Evolutionary conservation across 2,797 vertebrate species (phyloP), one percentile per base, ranked within the genome.

Genomic region (Cercopithecus neglectus): DNA sequence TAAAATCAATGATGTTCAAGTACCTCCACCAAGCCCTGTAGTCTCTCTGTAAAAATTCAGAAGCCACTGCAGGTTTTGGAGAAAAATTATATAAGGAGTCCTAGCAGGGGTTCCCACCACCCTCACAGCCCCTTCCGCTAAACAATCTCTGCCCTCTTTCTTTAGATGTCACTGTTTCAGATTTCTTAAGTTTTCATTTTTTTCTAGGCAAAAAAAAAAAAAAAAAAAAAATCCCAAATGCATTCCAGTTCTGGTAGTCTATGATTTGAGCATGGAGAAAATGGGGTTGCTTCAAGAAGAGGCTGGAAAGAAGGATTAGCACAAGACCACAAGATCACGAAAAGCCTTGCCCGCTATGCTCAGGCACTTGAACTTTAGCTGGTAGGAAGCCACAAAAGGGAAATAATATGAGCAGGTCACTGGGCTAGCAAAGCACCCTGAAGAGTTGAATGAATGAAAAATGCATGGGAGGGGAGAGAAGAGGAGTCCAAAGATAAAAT

Each of bases 191-290:
- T 16, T 76, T 93, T 84, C 26, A 21, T 1, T 46, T 86, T 88
- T 91, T 78, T 82, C 82, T 81, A 84, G 61, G 59, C 28, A 41
- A 41, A 41, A 96, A 79, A 22, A 92, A 22, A 83, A 61, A n/a
- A n/a, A n/a, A n/a, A 24, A 48, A 48, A 36, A 83, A 39, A 14
- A 86, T 82, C 46, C 48, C 74, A 96, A 79, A 93, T n/a, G 22
- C 70, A 64, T 55, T 83, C 70, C 30, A 61, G 59, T 16, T 78
- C 91, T 91, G n/a, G 82, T 1, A 30, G 33, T 46, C 70, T 92
- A 12, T 26, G n/a, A 72, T 55, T 88, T 28, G 48, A 92, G 50
- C 50, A n/a, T 8, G 13, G 46, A 95, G 5, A n/a, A 61, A 72
- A 93, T 2, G 19, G 12, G 8, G 8, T 81, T 53, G 36, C 80